phyloP scores from a whole-genome alignment of 2,797 vertebrate species.

The Cyclura pinguis region DNA sequence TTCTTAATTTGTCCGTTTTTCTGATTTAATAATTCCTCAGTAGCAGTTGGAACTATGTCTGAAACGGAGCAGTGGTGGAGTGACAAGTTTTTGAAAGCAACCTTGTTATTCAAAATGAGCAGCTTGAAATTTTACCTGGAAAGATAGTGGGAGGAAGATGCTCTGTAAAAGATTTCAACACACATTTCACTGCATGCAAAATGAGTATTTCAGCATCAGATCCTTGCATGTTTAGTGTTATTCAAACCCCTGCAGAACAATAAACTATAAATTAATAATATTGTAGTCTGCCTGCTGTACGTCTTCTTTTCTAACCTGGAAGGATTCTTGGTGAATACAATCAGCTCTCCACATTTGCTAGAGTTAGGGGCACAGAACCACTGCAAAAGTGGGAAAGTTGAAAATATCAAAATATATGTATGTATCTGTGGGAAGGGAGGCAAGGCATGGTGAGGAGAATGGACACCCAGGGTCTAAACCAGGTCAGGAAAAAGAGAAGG shows the following conservation, averaged over 20 bases:
- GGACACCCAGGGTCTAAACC: too few relatives aligned
- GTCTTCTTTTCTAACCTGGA: too few relatives aligned
- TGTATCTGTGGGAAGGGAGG: too few relatives aligned
- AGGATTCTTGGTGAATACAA: too few relatives aligned
- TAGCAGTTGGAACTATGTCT: not conserved
- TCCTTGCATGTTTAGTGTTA: not conserved
- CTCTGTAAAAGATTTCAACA: not conserved
- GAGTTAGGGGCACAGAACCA: too few relatives aligned
- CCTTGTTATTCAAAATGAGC: fast-evolving
- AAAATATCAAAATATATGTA: too few relatives aligned
- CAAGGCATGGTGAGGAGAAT: too few relatives aligned
- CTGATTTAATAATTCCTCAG: not conserved
- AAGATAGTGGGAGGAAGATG: not conserved
- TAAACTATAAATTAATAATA: not conserved
- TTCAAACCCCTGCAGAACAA: not conserved
- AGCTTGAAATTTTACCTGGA: not conserved
- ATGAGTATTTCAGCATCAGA: not conserved
- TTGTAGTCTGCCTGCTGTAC: not conserved
- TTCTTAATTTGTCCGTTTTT: too few relatives aligned
- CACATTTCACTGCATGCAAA: not conserved
- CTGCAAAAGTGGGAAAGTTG: too few relatives aligned
- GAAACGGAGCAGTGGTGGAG: not conserved
- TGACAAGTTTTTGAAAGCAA: not conserved
- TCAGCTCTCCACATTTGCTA: too few relatives aligned
- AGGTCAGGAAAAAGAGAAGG: too few relatives aligned